Conservation (phyloP, 2,113 vertebrate species). For the Pedetes capensis region DNA sequence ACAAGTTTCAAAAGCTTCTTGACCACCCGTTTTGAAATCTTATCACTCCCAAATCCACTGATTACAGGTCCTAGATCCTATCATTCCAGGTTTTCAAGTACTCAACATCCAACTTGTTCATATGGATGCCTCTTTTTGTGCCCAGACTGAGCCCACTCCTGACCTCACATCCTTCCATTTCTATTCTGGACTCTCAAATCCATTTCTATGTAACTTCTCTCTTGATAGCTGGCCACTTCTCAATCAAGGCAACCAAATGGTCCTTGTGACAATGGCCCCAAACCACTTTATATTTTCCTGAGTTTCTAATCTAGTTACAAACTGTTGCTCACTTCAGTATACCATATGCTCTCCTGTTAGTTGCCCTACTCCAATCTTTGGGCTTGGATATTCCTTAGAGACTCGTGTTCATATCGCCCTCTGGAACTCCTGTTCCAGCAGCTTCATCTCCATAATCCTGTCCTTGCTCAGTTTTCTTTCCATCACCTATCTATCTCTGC, state of each 20-base stretch:
- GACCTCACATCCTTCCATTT: not conserved
- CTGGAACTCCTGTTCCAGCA: not conserved
- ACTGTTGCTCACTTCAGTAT: not conserved
- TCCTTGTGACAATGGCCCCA: not conserved
- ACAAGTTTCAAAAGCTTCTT: not conserved
- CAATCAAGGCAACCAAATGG: not conserved
- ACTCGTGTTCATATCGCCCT: not conserved
- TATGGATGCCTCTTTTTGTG: not conserved
- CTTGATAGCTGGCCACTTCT: not conserved
- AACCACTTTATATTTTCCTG: not conserved
- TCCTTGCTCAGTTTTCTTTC: not conserved
- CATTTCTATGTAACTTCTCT: not conserved
- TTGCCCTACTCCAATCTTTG: not conserved
- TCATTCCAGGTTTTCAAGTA: not conserved
- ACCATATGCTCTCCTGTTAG: not conserved
- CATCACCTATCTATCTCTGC: not conserved
- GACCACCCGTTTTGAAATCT: not conserved
- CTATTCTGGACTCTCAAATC: not conserved
- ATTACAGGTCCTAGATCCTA: not conserved
- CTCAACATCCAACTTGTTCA: not conserved
- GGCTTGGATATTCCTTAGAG: not conserved
- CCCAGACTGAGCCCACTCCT: not conserved
- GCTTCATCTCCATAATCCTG: not conserved
- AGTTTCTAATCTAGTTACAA: not conserved
- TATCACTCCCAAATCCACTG: not conserved